These are phyloP conservation scores for Anthonomus grandis DNA, from an alignment of 1,140 invertebrate genomes.

Conservation along the genomic window DNA sequence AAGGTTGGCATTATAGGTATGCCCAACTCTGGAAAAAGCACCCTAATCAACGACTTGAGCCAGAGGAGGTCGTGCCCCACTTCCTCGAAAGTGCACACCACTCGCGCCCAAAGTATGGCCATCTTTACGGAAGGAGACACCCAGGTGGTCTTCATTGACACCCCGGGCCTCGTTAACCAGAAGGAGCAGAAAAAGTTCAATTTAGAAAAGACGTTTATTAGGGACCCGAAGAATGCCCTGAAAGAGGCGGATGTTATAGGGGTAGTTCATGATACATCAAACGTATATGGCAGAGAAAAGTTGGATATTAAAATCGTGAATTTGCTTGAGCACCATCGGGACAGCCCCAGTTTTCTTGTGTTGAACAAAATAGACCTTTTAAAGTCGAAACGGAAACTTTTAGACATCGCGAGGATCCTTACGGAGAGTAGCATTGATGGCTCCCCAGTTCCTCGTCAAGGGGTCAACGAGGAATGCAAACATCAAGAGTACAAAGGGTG, in stretches of 20 bases:
- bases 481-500: slow-evolving; percentile 55
- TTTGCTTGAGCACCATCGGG: slow-evolving; percentile 60
- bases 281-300: slow-evolving; percentile 61
- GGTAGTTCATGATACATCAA: slow-evolving; percentile 80
- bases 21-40: slow-evolving; percentile 94
- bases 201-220: slow-evolving; percentile 62
- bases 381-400: slow-evolving; percentile 69
- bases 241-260: slow-evolving; percentile 76
- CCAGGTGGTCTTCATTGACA: slow-evolving; percentile 87
- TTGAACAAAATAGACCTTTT: slow-evolving; percentile 87
- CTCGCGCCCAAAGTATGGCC: slow-evolving; percentile 66
- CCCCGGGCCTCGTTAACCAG: slow-evolving; percentile 72
- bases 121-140: slow-evolving; percentile 69
- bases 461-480: slow-evolving; percentile 15
- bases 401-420: slow-evolving; percentile 66
- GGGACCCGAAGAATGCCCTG: slow-evolving; percentile 63
- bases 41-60: slow-evolving; percentile 82
- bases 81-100: slow-evolving; percentile 89
- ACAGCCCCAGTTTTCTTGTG: slow-evolving; percentile 73
- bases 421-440: slow-evolving; percentile 62
- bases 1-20: slow-evolving; percentile 85
- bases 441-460: slow-evolving; percentile 36
- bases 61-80: slow-evolving; percentile 80
- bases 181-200: slow-evolving; percentile 68
- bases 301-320: slow-evolving; percentile 69